These are phyloP conservation scores for Pemphigus obesinymphae DNA, from an alignment of 1,140 invertebrate species.

Conservation along the genomic window DNA sequence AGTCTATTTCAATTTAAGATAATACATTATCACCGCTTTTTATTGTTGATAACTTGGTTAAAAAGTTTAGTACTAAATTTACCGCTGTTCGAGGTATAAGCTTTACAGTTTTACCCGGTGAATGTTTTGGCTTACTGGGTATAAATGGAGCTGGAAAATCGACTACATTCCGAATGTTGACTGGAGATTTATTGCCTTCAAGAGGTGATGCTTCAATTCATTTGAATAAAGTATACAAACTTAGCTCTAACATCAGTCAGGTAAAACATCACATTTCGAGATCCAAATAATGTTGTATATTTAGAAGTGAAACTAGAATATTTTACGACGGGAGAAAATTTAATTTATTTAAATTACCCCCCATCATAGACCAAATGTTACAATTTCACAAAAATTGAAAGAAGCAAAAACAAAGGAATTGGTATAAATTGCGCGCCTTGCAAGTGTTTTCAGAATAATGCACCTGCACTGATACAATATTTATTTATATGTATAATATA, in stretches of 20 bases:
- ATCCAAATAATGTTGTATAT: not conserved
- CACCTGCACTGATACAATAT: no score
- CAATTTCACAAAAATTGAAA: no score
- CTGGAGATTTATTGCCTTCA: conserved; percentile 56
- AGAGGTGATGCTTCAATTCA: conserved; percentile 44
- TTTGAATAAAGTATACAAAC: conserved; percentile 7
- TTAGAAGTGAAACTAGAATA: no score
- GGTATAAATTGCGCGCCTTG: no score
- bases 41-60: conserved; percentile 44
- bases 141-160: conserved; percentile 84
- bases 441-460: no score
- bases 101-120: conserved; percentile 64
- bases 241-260: not conserved
- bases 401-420: no score
- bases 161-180: conserved; percentile 84
- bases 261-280: not conserved
- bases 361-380: no score
- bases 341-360: no score
- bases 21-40: conserved; percentile 28
- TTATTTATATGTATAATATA: no score
- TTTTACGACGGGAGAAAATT: no score
- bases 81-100: conserved; percentile 68
- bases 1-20: not conserved
- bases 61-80: conserved; percentile 44
- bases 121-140: conserved; percentile 88